Conservation (phyloP, 1,140 invertebrate species). For the Samia ricini region DNA sequence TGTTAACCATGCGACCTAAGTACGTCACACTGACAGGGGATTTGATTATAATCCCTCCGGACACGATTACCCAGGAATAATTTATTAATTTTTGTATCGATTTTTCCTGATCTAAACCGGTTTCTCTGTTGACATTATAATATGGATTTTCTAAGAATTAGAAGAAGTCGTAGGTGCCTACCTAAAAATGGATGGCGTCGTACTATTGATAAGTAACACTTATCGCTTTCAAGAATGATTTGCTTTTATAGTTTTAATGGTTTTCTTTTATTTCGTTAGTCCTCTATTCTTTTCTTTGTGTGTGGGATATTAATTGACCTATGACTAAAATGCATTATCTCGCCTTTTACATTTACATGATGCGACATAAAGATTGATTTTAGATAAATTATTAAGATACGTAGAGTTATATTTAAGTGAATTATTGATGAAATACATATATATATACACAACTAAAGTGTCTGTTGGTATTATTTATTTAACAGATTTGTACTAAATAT, state of each 20-base stretch:
- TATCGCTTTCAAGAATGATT: neutral
- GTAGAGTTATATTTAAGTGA: too few relatives aligned
- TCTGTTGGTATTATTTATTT: too few relatives aligned
- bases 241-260: neutral
- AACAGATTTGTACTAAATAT: too few relatives aligned
- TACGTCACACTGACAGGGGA: too few relatives aligned
- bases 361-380: neutral
- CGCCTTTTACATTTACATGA: neutral
- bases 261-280: neutral
- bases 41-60: too few relatives aligned
- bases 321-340: neutral
- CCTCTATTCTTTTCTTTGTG: neutral
- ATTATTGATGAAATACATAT: too few relatives aligned
- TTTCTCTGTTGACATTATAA: slow-evolving; percentile 27
- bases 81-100: neutral
- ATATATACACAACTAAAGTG: too few relatives aligned
- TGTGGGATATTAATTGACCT: neutral
- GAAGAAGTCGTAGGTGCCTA: slow-evolving; percentile 21
- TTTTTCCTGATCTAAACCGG: neutral
- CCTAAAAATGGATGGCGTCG: neutral
- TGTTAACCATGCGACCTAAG: too few relatives aligned
- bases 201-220: slow-evolving; percentile 10
- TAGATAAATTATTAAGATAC: neutral
- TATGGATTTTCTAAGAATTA: slow-evolving; percentile 22
- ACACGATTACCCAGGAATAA: neutral